Evolutionary conservation across 2,888 invertebrate species (phyloP), one percentile per base, ranked within the genome.

Genomic region (Folsomia candida): DNA sequence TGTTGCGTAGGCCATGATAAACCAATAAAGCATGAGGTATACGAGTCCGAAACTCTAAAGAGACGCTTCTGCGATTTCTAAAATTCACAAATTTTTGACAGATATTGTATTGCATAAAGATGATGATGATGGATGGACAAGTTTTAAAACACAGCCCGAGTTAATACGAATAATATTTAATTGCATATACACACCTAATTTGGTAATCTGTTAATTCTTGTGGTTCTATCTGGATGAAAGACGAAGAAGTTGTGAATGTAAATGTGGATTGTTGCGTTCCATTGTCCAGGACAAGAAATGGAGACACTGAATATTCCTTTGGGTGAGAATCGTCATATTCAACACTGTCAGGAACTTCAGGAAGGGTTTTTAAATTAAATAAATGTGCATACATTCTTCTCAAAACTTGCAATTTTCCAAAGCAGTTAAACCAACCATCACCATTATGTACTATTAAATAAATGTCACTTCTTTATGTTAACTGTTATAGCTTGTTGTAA

Each of bases 171-270:
- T n/a, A n/a, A n/a, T n/a, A n/a, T n/a, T n/a, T n/a, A n/a, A n/a
- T n/a, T n/a, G n/a, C n/a, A 14, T 25, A 14, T 37, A 69, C 83
- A 83, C 83, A 93, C 93, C 93, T 89, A 79, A 94, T 87, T 84
- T 94, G 93, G 86, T 94, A 94, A 71, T 91, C 90, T 82, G 92
- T 91, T 82, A 93, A 93, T 74, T 92, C 90, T 82, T 91, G 90
- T n/a, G 93, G 93, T 82, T 94, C 93, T 64, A 94, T 87, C 82
- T 94, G 93, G 81, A 94, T 93, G 83, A 90, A 94, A 2, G 94
- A 93, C 81, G 94, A 93, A 78, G 91, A 92, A 82, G 93, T 91
- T 24, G 93, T 92, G 83, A 94, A 94, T 89, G 94, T 92, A 83
- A 94, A 94, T n/a, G 91, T 92, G 81, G 89, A 89, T 81, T 89